Base-by-base conservation (phyloP, 2,888 invertebrate species). In the Pseudeuparius sepicola region DNA sequence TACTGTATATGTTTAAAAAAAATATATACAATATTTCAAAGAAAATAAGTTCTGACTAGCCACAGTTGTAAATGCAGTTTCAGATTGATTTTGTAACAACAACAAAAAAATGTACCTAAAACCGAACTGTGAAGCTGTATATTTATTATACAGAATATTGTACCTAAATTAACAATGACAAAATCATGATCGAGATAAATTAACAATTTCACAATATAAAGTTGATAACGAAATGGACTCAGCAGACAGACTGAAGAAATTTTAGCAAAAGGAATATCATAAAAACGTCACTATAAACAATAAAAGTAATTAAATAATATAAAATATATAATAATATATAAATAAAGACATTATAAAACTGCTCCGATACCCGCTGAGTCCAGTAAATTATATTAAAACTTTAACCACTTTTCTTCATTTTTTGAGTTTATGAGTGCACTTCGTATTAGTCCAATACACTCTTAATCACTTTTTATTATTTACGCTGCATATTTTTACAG, bases 141-240 rank as follows among this genome's bases (percentile, higher is more conserved):
- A 56, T 55, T 57, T 54, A 55, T 56, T 59, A 57, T 59, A 59
- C 57, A 58, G 56, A 55, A 57, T 53, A 53, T 54, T 53, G 53
- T 54, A 52, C 52, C 55, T 57, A 55, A 50, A 48, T 58, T 59
- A 60, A 60, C 56, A 53, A 54, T 56, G 56, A 54, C 51, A 54
- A 55, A 57, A 52, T 48, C n/a, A 54, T 50, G 46, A 53, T 49
- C 44, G 44, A 48, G 54, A 54, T 52, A 51, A 52, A n/a, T n/a
- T n/a, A n/a, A n/a, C n/a, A n/a, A n/a, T n/a, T n/a, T n/a, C n/a
- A n/a, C n/a, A n/a, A n/a, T n/a, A n/a, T n/a, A n/a, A n/a, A n/a
- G n/a, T n/a, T n/a, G n/a, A n/a, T n/a, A n/a, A n/a, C n/a, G n/a
- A n/a, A 55, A 53, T 51, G 49, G 47, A 49, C 51, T 53, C 51